These are phyloP conservation scores for Dendronephthya gigantea DNA, from an alignment of 64 coral and sea anemone species.

Conservation along the genomic window DNA sequence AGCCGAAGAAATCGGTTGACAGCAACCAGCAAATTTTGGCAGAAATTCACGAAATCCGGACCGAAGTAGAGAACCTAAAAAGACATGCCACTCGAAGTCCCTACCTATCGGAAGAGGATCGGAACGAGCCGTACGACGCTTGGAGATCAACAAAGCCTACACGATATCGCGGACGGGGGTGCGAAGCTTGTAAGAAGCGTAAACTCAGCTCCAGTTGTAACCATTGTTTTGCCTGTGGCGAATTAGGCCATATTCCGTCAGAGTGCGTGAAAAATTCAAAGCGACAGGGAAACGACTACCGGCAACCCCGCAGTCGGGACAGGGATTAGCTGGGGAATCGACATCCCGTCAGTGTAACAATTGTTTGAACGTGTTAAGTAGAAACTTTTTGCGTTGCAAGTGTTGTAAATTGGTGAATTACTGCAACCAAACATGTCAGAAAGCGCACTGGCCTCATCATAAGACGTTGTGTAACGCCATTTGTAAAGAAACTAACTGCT, in stretches of 20 bases:
- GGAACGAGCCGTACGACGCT: no score
- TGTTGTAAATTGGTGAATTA: not conserved
- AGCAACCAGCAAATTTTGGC: not conserved
- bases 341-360: not conserved
- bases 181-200: not conserved
- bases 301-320: not conserved
- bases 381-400: not conserved
- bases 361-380: not conserved
- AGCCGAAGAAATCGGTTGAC: not conserved
- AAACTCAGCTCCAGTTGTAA: not conserved
- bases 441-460: not conserved
- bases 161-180: not conserved
- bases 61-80: not conserved
- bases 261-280: not conserved
- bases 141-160: no score
- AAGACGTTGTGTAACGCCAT: not conserved
- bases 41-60: not conserved
- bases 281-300: not conserved
- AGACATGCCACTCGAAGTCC: not conserved
- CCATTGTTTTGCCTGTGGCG: not conserved
- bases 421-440: not conserved
- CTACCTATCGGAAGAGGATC: no score
- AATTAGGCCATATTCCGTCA: not conserved
- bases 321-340: not conserved
- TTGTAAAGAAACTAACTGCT: not conserved